phyloP scores from a whole-genome alignment of 1,140 invertebrate genomes.

The Hylyphantes graminicola region DNA sequence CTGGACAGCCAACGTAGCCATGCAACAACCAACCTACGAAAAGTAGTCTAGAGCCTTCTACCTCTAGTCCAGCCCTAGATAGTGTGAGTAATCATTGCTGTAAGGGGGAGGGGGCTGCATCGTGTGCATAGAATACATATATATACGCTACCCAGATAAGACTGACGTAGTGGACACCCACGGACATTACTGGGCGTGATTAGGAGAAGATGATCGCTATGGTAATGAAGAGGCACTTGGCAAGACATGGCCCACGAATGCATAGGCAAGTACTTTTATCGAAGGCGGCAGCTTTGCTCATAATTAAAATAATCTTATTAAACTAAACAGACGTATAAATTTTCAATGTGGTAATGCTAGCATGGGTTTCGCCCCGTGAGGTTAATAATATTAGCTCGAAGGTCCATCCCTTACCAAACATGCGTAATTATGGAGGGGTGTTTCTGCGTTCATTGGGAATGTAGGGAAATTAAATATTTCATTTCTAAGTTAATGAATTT shows the following conservation, averaged over 20 bases:
- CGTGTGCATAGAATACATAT: conserved; percentile 56
- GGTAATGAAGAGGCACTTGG: conserved; percentile 48
- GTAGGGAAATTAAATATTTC: conserved; percentile 35
- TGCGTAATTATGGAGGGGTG: conserved; percentile 31
- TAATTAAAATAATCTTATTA: conserved; percentile 60
- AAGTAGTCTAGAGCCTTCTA: conserved; percentile 6
- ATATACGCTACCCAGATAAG: conserved; percentile 45
- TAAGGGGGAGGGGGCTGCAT: conserved; percentile 37
- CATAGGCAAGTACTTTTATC: conserved; percentile 50
- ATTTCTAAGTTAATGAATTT: conserved; percentile 11
- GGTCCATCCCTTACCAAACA: conserved; percentile 26
- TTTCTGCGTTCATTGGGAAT: conserved; percentile 16
- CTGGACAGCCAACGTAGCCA: conserved; percentile 16
- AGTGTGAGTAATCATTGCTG: conserved; percentile 48
- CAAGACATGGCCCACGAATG: conserved; percentile 31
- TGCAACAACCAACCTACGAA: neutral
- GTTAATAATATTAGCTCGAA: conserved; percentile 51
- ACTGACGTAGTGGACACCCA: conserved; percentile 40
- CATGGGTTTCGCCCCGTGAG: conserved; percentile 36
- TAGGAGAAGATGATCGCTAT: conserved; percentile 49
- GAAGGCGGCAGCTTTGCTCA: conserved; percentile 39
- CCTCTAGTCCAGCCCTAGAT: conserved; percentile 25
- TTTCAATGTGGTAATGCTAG: conserved; percentile 52
- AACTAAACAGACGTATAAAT: conserved; percentile 58
- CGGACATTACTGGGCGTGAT: conserved; percentile 51